phyloP scores from a whole-genome alignment of 2,797 vertebrate genomes.

The Urosaurus nigricauda region DNA sequence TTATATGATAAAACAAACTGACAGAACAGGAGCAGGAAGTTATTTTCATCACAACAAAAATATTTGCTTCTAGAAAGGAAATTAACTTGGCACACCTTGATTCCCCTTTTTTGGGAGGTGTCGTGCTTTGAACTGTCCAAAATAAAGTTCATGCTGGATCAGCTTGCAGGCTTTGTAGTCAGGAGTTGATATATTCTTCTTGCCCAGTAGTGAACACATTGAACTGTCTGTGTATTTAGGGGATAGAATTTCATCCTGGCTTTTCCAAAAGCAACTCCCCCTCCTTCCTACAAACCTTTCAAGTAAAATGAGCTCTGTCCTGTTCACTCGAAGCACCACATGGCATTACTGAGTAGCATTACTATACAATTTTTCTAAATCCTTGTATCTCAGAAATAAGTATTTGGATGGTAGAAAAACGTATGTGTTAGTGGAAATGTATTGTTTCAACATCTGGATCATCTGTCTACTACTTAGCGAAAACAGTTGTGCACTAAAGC shows the following conservation, averaged over 20 bases:
- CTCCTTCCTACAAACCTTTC: not conserved
- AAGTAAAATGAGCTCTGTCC: constrained; percentile 44
- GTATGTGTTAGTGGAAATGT: not conserved
- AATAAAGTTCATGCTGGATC: constrained; percentile 62
- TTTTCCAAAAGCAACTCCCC: constrained; percentile 38
- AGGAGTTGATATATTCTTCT: constrained; percentile 47
- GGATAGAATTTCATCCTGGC: constrained; percentile 48
- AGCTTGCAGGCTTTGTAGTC: constrained; percentile 61
- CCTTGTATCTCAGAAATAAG: not conserved
- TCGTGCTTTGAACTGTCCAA: constrained; percentile 54
- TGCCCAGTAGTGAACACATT: constrained; percentile 59
- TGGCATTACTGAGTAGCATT: not conserved
- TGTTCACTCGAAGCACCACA: constrained; percentile 40
- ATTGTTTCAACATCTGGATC: not conserved
- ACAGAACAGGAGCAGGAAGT: constrained; percentile 52
- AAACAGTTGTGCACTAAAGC: too few species aligned
- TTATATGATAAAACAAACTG: constrained; percentile 35
- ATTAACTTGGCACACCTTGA: constrained; percentile 64
- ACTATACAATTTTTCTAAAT: not conserved
- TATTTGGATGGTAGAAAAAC: not conserved
- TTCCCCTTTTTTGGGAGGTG: constrained; percentile 47
- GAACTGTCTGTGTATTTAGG: constrained; percentile 56
- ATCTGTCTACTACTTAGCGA: not conserved
- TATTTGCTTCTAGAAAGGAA: constrained; percentile 60
- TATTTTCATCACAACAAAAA: constrained; percentile 63